phyloP scores from a whole-genome alignment of 64 coral and sea anemone genomes.

The Exaiptasia diaphana region DNA sequence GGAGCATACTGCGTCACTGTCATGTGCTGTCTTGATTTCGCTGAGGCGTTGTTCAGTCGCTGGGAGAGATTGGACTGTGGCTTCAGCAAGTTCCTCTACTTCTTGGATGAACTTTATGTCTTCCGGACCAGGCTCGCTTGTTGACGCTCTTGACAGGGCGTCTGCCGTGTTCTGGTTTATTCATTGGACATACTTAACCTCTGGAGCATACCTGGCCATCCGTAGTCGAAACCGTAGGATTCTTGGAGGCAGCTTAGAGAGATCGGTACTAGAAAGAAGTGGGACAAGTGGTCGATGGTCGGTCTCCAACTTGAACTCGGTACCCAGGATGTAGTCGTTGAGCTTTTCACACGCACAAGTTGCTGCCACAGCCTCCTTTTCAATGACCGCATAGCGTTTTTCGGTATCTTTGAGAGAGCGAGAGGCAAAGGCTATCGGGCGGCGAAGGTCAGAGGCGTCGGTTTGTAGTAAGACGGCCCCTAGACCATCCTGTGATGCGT shows the following conservation, averaged over 20 bases:
- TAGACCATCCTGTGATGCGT: slow-evolving; percentile 2
- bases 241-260: slow-evolving; percentile 31
- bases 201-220: not conserved
- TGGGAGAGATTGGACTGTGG: not conserved
- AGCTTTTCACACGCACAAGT: slow-evolving; percentile 41
- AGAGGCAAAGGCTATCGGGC: slow-evolving; percentile 15
- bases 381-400: not conserved
- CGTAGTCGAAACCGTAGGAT: slow-evolving; percentile 10
- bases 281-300: slow-evolving; percentile 27
- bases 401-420: slow-evolving; percentile 16
- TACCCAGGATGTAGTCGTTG: slow-evolving; percentile 4
- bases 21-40: not conserved
- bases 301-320: slow-evolving; percentile 6
- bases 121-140: not conserved
- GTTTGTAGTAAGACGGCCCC: not conserved
- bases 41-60: not conserved
- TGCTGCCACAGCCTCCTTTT: slow-evolving; percentile 4
- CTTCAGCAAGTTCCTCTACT: not conserved
- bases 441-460: not conserved
- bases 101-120: not conserved
- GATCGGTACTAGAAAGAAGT: slow-evolving; percentile 10
- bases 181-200: not conserved
- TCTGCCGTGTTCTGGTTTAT: not conserved
- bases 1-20: not conserved
- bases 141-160: not conserved